Evolutionary conservation across 2,797 vertebrate genomes (phyloP).

Genomic region (Hippoglossus hippoglossus): DNA sequence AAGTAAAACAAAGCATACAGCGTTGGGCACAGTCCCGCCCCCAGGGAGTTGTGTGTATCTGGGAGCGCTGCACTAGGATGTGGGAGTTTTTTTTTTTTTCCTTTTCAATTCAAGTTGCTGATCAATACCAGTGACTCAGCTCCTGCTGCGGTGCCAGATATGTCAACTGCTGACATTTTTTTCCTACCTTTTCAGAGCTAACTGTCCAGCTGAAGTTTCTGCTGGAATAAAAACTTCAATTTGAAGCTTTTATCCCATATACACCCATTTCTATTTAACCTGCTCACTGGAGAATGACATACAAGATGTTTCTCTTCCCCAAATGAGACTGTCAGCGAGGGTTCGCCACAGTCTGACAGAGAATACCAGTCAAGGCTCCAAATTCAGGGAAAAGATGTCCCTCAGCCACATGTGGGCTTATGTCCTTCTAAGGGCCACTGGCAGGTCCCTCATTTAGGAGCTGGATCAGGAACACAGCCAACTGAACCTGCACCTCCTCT

Average conservation of each 20-base stretch:
- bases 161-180: conserved; percentile 36
- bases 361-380: conserved; percentile 3
- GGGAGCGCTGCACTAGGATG: conserved; percentile 4
- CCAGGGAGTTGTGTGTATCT: conserved; percentile 15
- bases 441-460: conserved; percentile 6
- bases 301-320: conserved; percentile 6
- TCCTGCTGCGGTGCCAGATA: conserved; percentile 36
- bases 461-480: conserved; percentile 13
- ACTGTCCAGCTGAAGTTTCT: conserved; percentile 22
- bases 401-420: neutral
- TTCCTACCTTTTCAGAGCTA: conserved; percentile 16
- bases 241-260: conserved; percentile 6
- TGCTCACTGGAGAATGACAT: conserved; percentile 6
- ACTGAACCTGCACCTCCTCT: conserved; percentile 4
- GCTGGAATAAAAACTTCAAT: conserved; percentile 16
- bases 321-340: conserved; percentile 6
- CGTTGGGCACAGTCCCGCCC: neutral
- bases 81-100: neutral
- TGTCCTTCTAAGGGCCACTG: neutral
- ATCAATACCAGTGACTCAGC: conserved; percentile 55
- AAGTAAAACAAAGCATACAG: conserved; percentile 32
- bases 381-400: neutral
- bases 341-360: conserved; percentile 5
- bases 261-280: conserved; percentile 5
- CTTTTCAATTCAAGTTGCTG: conserved; percentile 26